These are phyloP conservation scores for Embiotoca jacksoni DNA, from an alignment of 2,113 vertebrate genomes.

Conservation along the genomic window DNA sequence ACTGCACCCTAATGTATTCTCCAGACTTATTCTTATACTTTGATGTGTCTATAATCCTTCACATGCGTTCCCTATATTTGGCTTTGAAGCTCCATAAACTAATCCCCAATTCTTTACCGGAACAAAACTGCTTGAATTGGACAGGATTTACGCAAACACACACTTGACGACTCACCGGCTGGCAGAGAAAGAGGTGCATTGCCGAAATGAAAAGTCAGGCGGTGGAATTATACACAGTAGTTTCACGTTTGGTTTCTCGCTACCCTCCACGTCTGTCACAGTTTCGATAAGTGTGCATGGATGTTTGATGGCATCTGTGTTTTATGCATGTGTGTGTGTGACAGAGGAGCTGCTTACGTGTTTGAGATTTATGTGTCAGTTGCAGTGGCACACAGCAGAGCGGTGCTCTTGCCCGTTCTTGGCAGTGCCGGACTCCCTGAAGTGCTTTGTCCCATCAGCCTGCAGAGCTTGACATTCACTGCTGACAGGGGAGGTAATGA, in stretches of 20 bases:
- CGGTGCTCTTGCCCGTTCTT: conserved; percentile 21
- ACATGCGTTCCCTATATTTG: conserved; percentile 74
- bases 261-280: background rate
- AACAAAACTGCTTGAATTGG: conserved; percentile 71
- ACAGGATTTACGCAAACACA: conserved; percentile 52
- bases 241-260: conserved; percentile 3
- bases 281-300: background rate
- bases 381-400: conserved; percentile 42
- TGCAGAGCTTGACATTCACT: conserved; percentile 4
- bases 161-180: conserved; percentile 50
- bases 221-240: background rate
- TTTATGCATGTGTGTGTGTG: conserved; percentile 26
- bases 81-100: conserved; percentile 73
- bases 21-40: conserved; percentile 69
- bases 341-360: conserved; percentile 46
- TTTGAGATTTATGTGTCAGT: conserved; percentile 60
- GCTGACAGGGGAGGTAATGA: background rate
- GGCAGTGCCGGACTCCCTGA: conserved; percentile 21
- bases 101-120: conserved; percentile 69
- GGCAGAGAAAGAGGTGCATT: conserved; percentile 31
- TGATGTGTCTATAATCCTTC: conserved; percentile 80
- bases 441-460: conserved; percentile 32
- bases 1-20: conserved; percentile 45
- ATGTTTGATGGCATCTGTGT: conserved; percentile 38
- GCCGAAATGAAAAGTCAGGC: conserved; percentile 7